phyloP scores from a whole-genome alignment of 2,797 vertebrate species.

The Scyliorhinus canicula region DNA sequence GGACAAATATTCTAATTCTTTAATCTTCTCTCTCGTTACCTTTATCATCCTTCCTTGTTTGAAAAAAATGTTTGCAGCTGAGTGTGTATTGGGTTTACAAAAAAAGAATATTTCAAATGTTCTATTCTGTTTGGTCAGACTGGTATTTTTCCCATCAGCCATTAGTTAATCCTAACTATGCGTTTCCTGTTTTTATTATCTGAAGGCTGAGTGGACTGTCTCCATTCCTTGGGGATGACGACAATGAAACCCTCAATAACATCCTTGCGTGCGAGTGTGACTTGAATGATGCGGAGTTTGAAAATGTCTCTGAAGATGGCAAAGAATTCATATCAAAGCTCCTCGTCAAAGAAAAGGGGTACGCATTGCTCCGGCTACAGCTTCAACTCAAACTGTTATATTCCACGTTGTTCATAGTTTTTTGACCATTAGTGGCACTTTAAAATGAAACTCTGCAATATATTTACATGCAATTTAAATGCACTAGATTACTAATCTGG shows the following conservation, averaged over 20 bases:
- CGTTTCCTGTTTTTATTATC: not conserved
- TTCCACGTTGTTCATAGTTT: not conserved
- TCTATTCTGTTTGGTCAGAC: not conserved
- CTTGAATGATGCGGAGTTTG: conserved; percentile 87
- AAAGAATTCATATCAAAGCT: conserved; percentile 91
- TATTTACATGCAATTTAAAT: conserved; percentile 3
- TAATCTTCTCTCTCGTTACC: not conserved
- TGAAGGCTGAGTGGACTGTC: conserved; percentile 85
- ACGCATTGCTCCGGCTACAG: conserved; percentile 36
- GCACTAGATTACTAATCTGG: not conserved
- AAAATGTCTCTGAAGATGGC: conserved; percentile 77
- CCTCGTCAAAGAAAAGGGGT: conserved; percentile 95
- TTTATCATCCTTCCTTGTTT: not conserved
- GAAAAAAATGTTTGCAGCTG: no score
- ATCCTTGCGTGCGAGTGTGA: conserved; percentile 88
- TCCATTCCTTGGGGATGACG: conserved; percentile 88
- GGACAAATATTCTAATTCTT: not conserved
- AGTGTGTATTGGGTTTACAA: not conserved
- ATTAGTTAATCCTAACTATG: not conserved
- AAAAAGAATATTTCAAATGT: not conserved
- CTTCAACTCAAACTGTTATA: not conserved
- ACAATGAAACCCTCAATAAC: conserved; percentile 91
- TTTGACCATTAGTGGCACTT: not conserved
- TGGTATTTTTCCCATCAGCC: not conserved
- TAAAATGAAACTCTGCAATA: not conserved